Percentiles rank a stretch among this genome's conserved stretches.
Evolutionary conservation across 2,113 vertebrate genomes (phyloP).

Genomic region (Crotalus tigris): DNA sequence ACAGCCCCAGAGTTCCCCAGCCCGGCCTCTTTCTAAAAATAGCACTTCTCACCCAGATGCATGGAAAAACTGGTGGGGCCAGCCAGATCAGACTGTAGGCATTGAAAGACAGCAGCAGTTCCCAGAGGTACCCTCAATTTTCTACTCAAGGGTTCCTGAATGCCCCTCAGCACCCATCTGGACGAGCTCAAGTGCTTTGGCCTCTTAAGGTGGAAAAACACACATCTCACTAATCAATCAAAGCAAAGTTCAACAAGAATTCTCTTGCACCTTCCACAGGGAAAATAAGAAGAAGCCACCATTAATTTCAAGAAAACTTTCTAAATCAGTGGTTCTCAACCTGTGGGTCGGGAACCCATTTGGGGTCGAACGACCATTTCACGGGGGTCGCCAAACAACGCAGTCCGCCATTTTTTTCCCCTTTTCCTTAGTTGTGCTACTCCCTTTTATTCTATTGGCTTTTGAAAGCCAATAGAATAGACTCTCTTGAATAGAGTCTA

Average conservation of each 20-base stretch:
- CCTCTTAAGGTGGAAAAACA: neutral
- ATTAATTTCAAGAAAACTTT: neutral
- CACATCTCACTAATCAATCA: neutral
- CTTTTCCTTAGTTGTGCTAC: too few relatives aligned
- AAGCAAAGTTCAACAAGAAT: neutral
- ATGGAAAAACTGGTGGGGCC: constrained; percentile 12
- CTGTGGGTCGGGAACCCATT: too few relatives aligned
- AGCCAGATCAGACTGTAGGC: neutral
- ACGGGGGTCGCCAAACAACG: too few relatives aligned
- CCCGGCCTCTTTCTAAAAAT: constrained; percentile 37
- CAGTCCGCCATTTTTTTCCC: too few relatives aligned
- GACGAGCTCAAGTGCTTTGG: neutral
- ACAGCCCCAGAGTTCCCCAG: constrained; percentile 22
- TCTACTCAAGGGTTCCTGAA: neutral
- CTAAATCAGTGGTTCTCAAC: too few relatives aligned
- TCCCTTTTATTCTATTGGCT: too few relatives aligned
- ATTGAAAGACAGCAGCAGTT: neutral
- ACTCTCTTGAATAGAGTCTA: too few relatives aligned
- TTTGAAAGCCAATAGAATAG: too few relatives aligned
- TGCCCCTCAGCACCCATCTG: neutral
- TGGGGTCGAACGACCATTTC: too few relatives aligned
- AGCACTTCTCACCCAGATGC: constrained; percentile 31
- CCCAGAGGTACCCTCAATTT: neutral
- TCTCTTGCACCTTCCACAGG: neutral
- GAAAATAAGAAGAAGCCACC: neutral